These are phyloP conservation scores for Lissonota sp. DNA, from an alignment of 2,888 invertebrate genomes.

Conservation along the genomic window DNA sequence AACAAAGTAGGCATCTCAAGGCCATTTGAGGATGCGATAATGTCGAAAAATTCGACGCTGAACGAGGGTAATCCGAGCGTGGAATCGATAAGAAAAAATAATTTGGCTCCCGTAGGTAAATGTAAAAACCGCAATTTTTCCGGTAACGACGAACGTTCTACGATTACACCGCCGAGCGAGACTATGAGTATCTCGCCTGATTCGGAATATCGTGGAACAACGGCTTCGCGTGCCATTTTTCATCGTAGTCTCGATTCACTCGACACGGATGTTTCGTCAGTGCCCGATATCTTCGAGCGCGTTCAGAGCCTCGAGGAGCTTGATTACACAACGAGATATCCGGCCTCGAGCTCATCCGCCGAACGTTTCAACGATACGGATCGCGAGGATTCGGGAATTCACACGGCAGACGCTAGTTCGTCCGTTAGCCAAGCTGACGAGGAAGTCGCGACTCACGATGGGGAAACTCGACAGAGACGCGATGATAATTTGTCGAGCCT, in stretches of 20 bases:
- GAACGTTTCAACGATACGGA: conserved; percentile 88
- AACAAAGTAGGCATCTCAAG: conserved; percentile 66
- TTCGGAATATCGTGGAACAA: conserved; percentile 78
- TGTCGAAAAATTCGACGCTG: conserved; percentile 70
- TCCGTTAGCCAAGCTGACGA: conserved; percentile 89
- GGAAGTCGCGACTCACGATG: conserved; percentile 72
- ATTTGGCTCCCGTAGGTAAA: neutral
- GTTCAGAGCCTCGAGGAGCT: conserved; percentile 88
- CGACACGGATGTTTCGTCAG: conserved; percentile 85
- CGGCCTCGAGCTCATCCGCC: conserved; percentile 86
- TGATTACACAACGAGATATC: conserved; percentile 84
- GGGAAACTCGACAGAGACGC: conserved; percentile 65
- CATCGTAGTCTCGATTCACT: conserved; percentile 88
- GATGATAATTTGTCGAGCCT: conserved; percentile 69
- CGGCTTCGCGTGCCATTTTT: conserved; percentile 80
- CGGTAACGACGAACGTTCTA: conserved; percentile 2
- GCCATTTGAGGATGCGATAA: conserved; percentile 56
- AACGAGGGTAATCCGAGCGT: conserved; percentile 81
- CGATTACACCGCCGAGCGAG: conserved; percentile 71
- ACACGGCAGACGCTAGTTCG: conserved; percentile 91
- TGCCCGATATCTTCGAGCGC: conserved; percentile 86
- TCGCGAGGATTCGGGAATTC: conserved; percentile 92
- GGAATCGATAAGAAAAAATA: neutral
- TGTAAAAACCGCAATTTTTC: neutral
- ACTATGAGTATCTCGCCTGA: conserved; percentile 80